A percentile compares a stretch with the other conserved stretches of the same genome.
phyloP scores from a whole-genome alignment of 2,888 invertebrate species.

The Nemotelus pantherinus region DNA sequence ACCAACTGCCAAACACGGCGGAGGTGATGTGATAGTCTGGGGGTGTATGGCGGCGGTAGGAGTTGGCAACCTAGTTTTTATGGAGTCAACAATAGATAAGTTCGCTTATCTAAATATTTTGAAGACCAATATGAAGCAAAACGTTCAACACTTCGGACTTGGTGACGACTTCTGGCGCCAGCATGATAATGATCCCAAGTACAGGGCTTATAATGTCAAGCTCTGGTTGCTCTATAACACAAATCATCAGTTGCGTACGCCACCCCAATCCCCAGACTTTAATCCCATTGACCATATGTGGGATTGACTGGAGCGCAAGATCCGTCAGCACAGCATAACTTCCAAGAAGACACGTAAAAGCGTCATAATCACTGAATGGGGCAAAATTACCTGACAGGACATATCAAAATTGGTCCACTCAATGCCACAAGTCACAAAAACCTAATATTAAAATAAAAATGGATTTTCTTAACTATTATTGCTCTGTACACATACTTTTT shows the following conservation, averaged over 20 bases:
- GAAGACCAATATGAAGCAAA: not conserved
- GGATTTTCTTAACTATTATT: not conserved
- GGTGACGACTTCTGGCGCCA: conserved; percentile 15
- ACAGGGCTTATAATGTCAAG: not conserved
- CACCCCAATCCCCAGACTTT: conserved; percentile 47
- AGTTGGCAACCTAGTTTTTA: not conserved
- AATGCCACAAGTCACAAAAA: conserved; percentile 7
- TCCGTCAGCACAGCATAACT: conserved; percentile 43
- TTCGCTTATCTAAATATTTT: conserved; percentile 28
- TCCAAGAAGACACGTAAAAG: not conserved
- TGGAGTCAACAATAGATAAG: conserved; percentile 37
- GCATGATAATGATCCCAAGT: conserved; percentile 22
- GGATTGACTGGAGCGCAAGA: conserved; percentile 38
- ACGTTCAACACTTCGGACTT: not conserved
- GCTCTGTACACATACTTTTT: not conserved
- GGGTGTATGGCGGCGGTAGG: too few relatives aligned
- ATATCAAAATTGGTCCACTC: not conserved
- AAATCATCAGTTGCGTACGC: conserved; percentile 32
- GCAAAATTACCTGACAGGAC: not conserved
- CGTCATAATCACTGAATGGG: conserved; percentile 9
- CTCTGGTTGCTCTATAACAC: not conserved
- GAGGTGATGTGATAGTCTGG: too few relatives aligned
- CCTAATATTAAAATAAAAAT: not conserved
- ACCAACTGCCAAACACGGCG: not conserved
- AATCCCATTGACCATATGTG: conserved; percentile 50